Percentiles rank a stretch among this genome's conserved stretches.
Evolutionary conservation across 2,113 vertebrate genomes (phyloP).

Genomic region (Aix galericulata): DNA sequence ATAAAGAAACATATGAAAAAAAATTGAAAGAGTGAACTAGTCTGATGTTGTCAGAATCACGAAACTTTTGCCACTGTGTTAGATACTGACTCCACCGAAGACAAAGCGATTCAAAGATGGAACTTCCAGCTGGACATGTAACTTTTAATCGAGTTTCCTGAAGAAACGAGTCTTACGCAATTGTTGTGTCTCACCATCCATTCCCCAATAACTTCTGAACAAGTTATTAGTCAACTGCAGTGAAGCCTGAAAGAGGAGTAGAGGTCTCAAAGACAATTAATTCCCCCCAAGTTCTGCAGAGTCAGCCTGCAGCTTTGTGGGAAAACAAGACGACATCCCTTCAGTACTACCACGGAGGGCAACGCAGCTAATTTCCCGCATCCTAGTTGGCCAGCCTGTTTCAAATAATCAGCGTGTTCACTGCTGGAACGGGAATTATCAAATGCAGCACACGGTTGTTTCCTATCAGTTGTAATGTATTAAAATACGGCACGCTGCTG

Average conservation of each 20-base stretch:
- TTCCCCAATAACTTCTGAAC: slow-evolving; percentile 45
- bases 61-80: neutral
- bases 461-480: neutral
- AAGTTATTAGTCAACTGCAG: slow-evolving; percentile 41
- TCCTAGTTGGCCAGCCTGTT: neutral
- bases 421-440: fast-evolving
- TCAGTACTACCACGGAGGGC: neutral
- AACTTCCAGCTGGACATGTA: neutral
- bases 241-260: slow-evolving; percentile 14
- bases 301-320: neutral
- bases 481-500: neutral
- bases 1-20: neutral
- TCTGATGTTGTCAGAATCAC: neutral
- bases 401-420: fast-evolving
- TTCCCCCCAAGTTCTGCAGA: neutral
- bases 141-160: neutral
- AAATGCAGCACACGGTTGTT: neutral
- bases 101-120: neutral
- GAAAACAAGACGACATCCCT: neutral
- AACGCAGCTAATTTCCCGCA: neutral
- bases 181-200: slow-evolving; percentile 10
- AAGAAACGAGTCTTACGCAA: neutral
- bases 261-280: slow-evolving; percentile 4
- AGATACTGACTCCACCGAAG: no score
- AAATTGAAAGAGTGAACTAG: neutral